Conservation (phyloP, 1,140 invertebrate species). For the Apis cerana region DNA sequence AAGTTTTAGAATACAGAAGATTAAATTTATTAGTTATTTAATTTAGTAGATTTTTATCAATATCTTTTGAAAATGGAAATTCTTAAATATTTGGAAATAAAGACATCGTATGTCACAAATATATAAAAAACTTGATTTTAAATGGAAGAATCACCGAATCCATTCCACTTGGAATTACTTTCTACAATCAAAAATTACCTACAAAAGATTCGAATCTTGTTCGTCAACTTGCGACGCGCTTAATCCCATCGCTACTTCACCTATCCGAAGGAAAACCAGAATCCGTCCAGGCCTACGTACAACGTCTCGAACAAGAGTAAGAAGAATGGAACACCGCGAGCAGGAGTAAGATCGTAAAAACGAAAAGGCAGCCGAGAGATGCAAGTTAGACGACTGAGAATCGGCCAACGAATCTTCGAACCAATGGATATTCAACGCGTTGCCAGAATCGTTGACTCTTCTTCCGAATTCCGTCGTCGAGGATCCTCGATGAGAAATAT, state of each 20-base stretch:
- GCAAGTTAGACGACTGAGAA: constrained; percentile 26
- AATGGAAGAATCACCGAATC: too few species aligned
- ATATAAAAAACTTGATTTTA: too few species aligned
- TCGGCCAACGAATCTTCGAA: constrained; percentile 16
- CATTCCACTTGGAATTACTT: too few species aligned
- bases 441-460: constrained; percentile 5
- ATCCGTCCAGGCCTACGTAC: constrained; percentile 20
- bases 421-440: not conserved
- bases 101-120: too few species aligned
- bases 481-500: constrained; percentile 2
- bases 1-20: too few species aligned
- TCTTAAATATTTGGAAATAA: too few species aligned
- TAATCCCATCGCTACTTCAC: constrained; percentile 1
- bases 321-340: constrained; percentile 28
- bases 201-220: too few species aligned
- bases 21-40: too few species aligned
- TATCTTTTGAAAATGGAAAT: too few species aligned
- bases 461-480: not conserved
- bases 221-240: too few species aligned
- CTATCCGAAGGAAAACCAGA: constrained; percentile 48
- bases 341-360: constrained; percentile 27
- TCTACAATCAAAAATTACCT: too few species aligned
- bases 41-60: too few species aligned
- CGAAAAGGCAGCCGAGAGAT: constrained; percentile 35
- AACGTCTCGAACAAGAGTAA: constrained; percentile 31